Evolutionary conservation across 2,797 vertebrate genomes (phyloP).

Genomic region (Urosaurus nigricauda): DNA sequence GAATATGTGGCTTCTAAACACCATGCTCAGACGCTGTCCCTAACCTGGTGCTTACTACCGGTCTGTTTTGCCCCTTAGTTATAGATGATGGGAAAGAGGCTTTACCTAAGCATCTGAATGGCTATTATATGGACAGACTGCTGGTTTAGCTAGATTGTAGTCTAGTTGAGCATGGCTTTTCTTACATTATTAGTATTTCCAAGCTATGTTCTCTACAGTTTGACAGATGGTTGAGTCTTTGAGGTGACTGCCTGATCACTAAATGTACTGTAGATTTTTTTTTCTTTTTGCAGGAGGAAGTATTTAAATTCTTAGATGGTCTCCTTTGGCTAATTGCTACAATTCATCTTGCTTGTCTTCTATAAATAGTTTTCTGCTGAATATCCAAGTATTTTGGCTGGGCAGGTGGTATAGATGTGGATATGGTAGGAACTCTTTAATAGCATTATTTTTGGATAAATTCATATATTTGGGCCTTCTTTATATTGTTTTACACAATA

Average conservation of each 20-base stretch:
- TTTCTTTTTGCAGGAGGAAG: slow-evolving; percentile 20
- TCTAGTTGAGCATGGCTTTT: not conserved
- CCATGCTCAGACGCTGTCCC: no score
- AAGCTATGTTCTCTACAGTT: slow-evolving; percentile 4
- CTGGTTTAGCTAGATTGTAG: not conserved
- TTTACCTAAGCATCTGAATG: not conserved
- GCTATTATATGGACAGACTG: not conserved
- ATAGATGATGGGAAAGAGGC: not conserved
- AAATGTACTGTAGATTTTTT: slow-evolving; percentile 13
- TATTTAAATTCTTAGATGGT: slow-evolving; percentile 37
- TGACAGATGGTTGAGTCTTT: slow-evolving; percentile 9
- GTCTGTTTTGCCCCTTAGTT: not conserved
- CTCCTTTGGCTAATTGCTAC: slow-evolving; percentile 15
- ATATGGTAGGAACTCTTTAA: not conserved
- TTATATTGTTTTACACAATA: not conserved
- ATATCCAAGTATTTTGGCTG: not conserved
- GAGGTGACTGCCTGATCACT: not conserved
- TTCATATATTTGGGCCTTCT: not conserved
- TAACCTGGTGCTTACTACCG: no score
- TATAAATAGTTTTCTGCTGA: slow-evolving; percentile 3
- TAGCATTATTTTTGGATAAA: not conserved
- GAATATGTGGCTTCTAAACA: no score
- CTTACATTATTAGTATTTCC: not conserved
- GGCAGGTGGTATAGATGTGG: not conserved
- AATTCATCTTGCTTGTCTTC: not conserved